These are phyloP conservation scores for Spodoptera picta DNA, from an alignment of 2,888 invertebrate species.

Conservation along the genomic window DNA sequence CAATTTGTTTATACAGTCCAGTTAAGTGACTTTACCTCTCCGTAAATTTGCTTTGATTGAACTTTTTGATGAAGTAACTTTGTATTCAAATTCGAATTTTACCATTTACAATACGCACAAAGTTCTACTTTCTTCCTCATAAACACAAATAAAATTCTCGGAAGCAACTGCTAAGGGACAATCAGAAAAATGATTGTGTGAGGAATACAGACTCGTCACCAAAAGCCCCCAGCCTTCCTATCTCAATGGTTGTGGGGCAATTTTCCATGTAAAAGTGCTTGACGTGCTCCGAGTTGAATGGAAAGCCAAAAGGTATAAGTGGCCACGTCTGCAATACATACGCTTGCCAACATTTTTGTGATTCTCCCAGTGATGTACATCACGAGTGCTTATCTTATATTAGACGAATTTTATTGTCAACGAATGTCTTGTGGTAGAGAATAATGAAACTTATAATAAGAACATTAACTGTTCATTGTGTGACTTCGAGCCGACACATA, in stretches of 20 bases:
- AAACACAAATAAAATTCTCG: too few relatives aligned
- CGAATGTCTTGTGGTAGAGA: constrained; percentile 7
- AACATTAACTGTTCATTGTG: too few relatives aligned
- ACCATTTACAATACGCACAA: too few relatives aligned
- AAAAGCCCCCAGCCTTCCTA: constrained; percentile 3
- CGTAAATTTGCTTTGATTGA: too few relatives aligned
- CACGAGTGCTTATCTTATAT: constrained; percentile 22
- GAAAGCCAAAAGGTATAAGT: constrained; percentile 16
- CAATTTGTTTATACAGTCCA: constrained; percentile 2
- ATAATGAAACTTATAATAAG: too few relatives aligned
- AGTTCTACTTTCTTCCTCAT: too few relatives aligned
- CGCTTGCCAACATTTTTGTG: constrained; percentile 18
- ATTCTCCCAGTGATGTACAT: constrained; percentile 13
- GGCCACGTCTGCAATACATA: not conserved
- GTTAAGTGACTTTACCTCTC: too few relatives aligned
- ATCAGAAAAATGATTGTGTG: not conserved
- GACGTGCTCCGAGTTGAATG: constrained; percentile 21
- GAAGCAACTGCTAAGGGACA: too few relatives aligned
- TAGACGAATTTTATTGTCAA: constrained; percentile 29
- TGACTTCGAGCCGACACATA: too few relatives aligned
- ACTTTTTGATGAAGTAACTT: too few relatives aligned
- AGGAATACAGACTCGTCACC: not conserved
- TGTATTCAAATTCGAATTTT: too few relatives aligned
- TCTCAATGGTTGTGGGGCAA: constrained; percentile 32
- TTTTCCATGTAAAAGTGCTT: constrained; percentile 27